phyloP scores from a whole-genome alignment of 2,113 vertebrate genomes.

The Tympanuchus pallidicinctus region DNA sequence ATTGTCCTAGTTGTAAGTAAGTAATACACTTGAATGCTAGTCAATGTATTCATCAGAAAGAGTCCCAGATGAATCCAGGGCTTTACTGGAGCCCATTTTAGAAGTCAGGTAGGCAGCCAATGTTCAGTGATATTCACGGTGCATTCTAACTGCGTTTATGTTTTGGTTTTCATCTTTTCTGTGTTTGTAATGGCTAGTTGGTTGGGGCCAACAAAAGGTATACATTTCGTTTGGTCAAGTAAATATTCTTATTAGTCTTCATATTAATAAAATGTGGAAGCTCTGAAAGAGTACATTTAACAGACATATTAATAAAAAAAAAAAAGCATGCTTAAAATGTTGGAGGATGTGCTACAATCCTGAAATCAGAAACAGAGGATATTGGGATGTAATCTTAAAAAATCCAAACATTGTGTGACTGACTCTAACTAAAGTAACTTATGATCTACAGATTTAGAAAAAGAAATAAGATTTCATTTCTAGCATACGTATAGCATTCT shows the following conservation, averaged over 20 bases:
- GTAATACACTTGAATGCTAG: neutral
- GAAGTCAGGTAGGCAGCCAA: neutral
- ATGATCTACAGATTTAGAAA: constrained; percentile 34
- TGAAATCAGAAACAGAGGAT: constrained; percentile 4
- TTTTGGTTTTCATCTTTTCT: neutral
- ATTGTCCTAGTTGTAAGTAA: neutral
- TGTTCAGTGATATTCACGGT: neutral
- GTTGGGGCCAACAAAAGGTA: neutral
- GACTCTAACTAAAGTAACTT: neutral
- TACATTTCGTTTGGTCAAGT: neutral
- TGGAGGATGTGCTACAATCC: neutral
- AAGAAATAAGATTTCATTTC: constrained; percentile 45
- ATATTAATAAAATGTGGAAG: neutral
- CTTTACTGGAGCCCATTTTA: neutral
- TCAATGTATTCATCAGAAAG: neutral
- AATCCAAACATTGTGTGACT: neutral
- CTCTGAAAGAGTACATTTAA: neutral
- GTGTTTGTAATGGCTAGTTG: neutral
- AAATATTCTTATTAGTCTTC: neutral
- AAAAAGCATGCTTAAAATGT: neutral
- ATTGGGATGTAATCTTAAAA: neutral
- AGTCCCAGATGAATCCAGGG: neutral
- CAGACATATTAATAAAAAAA: neutral
- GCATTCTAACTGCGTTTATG: neutral
- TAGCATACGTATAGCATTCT: neutral